phyloP scores from a whole-genome alignment of 1,140 invertebrate species.

The Zaprionus kolodkinae region DNA sequence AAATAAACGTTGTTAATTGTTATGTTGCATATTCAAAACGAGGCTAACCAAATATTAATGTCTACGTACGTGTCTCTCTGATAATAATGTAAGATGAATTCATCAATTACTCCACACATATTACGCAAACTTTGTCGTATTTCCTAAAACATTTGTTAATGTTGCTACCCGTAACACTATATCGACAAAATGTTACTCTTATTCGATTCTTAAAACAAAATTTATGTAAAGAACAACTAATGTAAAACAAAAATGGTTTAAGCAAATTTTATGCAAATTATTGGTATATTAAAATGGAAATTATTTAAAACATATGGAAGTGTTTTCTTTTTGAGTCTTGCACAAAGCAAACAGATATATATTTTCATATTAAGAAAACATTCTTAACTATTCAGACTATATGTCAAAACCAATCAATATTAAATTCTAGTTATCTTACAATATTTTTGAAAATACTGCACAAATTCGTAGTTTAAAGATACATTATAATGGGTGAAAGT shows the following conservation, averaged over 20 bases:
- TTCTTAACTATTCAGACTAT: background rate
- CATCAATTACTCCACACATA: conserved; percentile 57
- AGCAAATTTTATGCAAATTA: conserved; percentile 48
- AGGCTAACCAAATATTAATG: conserved; percentile 50
- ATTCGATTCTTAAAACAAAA: conserved; percentile 45
- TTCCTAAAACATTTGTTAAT: conserved; percentile 76
- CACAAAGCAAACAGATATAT: background rate
- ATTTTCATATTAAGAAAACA: background rate
- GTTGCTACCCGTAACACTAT: conserved; percentile 60
- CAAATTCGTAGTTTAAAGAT: background rate
- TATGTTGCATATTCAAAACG: conserved; percentile 71
- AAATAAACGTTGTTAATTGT: conserved; percentile 66
- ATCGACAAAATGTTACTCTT: conserved; percentile 59
- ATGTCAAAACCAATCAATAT: background rate
- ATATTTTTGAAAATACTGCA: background rate
- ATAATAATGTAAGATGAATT: conserved; percentile 42
- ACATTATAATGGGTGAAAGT: background rate
- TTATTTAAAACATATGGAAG: conserved; percentile 17
- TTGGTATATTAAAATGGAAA: conserved; percentile 50
- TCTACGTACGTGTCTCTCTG: conserved; percentile 34
- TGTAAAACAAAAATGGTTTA: conserved; percentile 36
- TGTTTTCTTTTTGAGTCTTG: no score
- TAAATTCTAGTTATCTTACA: background rate
- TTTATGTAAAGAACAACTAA: conserved; percentile 10
- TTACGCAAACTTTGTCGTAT: conserved; percentile 63